Base-by-base conservation (phyloP, 2,888 invertebrate species). In the Camptogramma bilineatum region DNA sequence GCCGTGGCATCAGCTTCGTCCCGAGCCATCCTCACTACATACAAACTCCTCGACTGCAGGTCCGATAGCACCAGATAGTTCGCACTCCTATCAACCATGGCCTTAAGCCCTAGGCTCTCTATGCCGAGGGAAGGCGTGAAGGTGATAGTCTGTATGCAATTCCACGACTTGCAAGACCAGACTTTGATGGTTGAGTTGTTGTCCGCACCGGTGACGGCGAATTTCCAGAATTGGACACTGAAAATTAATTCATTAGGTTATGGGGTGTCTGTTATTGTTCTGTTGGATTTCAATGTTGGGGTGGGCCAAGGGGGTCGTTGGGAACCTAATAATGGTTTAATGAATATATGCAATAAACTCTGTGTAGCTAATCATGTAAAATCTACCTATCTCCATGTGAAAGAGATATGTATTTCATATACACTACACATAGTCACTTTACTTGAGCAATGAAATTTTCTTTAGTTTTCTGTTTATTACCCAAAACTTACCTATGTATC, bases 141-240 rank as follows among this genome's bases (percentile, higher is more conserved):
- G 31, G 94, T 94, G 42, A 98, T 95, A 0, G 96, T 97, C 85
- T 98, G 99, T n/a, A 99, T 91, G 80, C 99, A 99, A 52, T 95
- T 94, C 99, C 99, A 99, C 0, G 97, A 95, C 81, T 98, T 97
- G 86, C 99, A 99, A 7, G 98, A 97, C 98, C 99, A 99, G 52
- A 96, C 94, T 88, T 98, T 99, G 58, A 99, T 92, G 77, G 97
- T 97, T 0, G 97, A 96, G 89, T 99, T 99, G 84, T 97, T 95
- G 70, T 97, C 96, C 0, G 98, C 96, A 0, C 98, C 98, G 0
- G 99, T 99, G 47, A 99, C 95, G 0, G 97, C 98, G 88, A 97
- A 98, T 86, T 98, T 98, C 99, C 99, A 99, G 88, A 98, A 98
- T 82, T 96, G 91, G 54, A 88, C 88, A 65, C 89, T 92, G 77